Percentiles rank a stretch among this genome's conserved stretches.
Conservation (phyloP, 2,888 invertebrate genomes). For the Nemotelus pantherinus region DNA sequence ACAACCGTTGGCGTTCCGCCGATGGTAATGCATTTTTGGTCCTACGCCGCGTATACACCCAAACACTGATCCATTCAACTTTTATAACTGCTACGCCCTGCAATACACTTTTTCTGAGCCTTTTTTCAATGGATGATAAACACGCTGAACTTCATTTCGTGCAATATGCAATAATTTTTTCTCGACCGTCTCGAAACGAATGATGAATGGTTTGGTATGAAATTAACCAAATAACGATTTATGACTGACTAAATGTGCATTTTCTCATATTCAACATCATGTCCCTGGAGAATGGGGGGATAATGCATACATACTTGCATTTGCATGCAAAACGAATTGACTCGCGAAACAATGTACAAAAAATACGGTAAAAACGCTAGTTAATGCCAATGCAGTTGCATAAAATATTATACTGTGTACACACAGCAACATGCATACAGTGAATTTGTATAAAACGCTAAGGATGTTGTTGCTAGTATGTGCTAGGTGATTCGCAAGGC, state of each 20-base stretch:
- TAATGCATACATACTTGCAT: background rate
- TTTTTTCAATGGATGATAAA: background rate
- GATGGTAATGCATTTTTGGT: too few species aligned
- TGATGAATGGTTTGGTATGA: slow-evolving; percentile 27
- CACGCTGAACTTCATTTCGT: slow-evolving; percentile 14
- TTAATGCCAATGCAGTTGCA: slow-evolving; percentile 10
- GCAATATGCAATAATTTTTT: slow-evolving; percentile 27
- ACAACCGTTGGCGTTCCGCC: too few species aligned
- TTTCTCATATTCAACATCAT: slow-evolving; percentile 29
- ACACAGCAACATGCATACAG: too few species aligned
- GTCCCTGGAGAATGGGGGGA: background rate
- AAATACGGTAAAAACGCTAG: too few species aligned
- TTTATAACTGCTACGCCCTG: background rate
- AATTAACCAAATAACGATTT: slow-evolving; percentile 42
- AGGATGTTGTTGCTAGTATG: too few species aligned
- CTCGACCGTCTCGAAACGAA: background rate
- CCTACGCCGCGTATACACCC: too few species aligned
- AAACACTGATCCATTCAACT: background rate
- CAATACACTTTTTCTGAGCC: background rate
- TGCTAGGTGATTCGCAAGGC: background rate
- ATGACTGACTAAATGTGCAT: slow-evolving; percentile 32
- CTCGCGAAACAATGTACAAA: background rate
- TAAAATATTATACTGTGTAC: slow-evolving; percentile 14
- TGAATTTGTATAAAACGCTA: too few species aligned
- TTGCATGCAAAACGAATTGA: slow-evolving; percentile 30